Base-by-base conservation (phyloP, 2,888 invertebrate species). In the Agrotis exclamationis region DNA sequence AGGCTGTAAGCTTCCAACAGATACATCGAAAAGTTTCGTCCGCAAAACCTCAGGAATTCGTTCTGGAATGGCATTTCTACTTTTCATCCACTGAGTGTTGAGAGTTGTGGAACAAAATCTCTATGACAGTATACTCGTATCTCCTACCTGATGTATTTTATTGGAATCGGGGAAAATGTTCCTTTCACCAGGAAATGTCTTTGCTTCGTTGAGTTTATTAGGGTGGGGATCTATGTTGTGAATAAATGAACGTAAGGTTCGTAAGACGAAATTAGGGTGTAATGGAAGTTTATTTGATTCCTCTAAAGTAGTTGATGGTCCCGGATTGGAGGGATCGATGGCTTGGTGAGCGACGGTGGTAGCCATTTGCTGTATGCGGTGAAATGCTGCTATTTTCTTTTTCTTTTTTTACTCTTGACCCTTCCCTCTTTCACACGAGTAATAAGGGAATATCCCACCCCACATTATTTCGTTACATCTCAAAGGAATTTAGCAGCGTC, bases 71-170 rank as follows among this genome's bases (percentile, higher is more conserved):
- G 45, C 16, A 51, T 71, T 75, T 63, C 69, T 45, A 70, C 59
- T 69, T 79, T 62, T 79, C 74, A 79, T 69, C 70, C 59, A 59
- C 57, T 67, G 66, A 59, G 58, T 67, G 66, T 63, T 67, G 63
- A 51, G 75, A 73, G 70, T 74, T 53, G 63, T 33, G 80, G 78
- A 78, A 83, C 79, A 83, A 85, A 87, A 81, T 85, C 63, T 73
- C 57, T 80, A 68, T 81, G 87, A 86, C 84, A 81, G 77, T 78
- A 71, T 68, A n/a, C n/a, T n/a, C n/a, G n/a, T n/a, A 79, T 84
- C 70, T 76, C 62, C 67, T 80, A 76, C 70, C 69, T 67, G 51
- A 76, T 69, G 72, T 71, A 73, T 59, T 76, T 80, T 80, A 79
- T 76, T 75, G 77, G 80, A 70, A 76, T 64, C 60, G 70, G 44